A percentile compares a stretch with the other conserved stretches of the same genome.
Conservation (phyloP, 1,140 invertebrate genomes). For the Pseudomyrmex concolor region DNA sequence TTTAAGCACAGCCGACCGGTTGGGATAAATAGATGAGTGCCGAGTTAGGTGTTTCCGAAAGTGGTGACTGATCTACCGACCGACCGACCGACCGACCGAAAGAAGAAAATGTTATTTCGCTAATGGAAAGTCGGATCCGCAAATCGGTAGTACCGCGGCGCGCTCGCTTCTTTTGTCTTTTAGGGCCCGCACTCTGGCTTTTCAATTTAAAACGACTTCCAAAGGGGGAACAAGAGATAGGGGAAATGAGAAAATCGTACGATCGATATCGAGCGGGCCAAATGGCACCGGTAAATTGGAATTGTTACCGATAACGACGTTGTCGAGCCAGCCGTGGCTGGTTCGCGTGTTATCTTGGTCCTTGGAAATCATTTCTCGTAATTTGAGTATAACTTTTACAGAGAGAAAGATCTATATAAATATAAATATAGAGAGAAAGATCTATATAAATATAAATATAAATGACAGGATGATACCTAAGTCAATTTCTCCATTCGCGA, state of each 20-base stretch:
- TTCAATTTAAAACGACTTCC: conserved; percentile 62
- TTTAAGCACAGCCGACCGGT: not conserved
- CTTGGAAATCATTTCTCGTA: conserved; percentile 49
- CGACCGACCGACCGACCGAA: conserved; percentile 5
- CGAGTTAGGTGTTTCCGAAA: not conserved
- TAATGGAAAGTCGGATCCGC: conserved; percentile 71
- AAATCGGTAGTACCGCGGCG: conserved; percentile 62
- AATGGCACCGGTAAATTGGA: conserved; percentile 64
- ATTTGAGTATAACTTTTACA: conserved; percentile 55
- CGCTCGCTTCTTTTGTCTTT: conserved; percentile 66
- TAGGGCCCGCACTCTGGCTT: conserved; percentile 60
- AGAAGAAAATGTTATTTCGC: conserved; percentile 66
- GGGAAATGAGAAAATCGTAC: not conserved
- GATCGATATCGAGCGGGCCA: conserved; percentile 66
- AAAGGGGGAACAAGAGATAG: not conserved
- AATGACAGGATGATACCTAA: not conserved
- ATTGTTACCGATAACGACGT: conserved; percentile 64
- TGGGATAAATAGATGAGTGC: conserved; percentile 10
- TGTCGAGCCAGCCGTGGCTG: conserved; percentile 47
- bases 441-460: conserved; percentile 7
- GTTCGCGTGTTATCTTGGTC: conserved; percentile 25
- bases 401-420: not conserved
- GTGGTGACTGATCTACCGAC: conserved; percentile 12
- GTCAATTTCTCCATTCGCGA: not conserved
- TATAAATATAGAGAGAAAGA: conserved; percentile 24